Base-by-base conservation (phyloP, 2,888 invertebrate species). In the Cerastoderma edule region DNA sequence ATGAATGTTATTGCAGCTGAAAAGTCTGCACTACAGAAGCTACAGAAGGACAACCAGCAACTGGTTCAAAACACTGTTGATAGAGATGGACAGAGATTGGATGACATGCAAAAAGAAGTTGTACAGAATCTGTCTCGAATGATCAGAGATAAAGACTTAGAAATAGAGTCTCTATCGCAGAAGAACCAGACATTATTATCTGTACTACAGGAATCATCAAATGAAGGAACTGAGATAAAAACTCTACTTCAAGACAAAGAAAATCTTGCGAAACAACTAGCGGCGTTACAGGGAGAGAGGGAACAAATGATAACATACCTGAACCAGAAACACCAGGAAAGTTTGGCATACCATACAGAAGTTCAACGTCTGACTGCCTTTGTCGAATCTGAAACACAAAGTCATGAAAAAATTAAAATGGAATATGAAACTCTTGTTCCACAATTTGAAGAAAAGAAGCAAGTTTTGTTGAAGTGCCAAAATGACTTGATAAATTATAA, bases 281-380 rank as follows among this genome's bases (percentile, higher is more conserved):
- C 96, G n/a, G 95, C 96, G 22, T 95, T 91, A 33, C 91, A 91
- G 69, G 75, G 83, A 3, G 93, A 93, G 78, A 80, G 93, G 39
- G 93, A 93, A 56, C 92, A 93, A 79, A 91, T 94, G 80, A 89
- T 93, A 27, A 80, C 85, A 3, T 91, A 91, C 27, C 87, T 97
- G 0, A 96, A 96, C 87, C 94, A 95, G 72, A 98, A 98, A 92
- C 97, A 98, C 88, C 95, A 96, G 75, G 97, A 98, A 93, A 96
- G 95, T 89, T 93, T 96, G 33, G 95, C 95, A 78, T 98, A 97
- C 91, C 97, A 98, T 88, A 94, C 94, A 35, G 98, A 98, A 94
- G 96, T 97, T 74, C 96, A 97, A 91, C 94, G 96, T 33, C 92
- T 98, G 54, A 87, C 87, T 19, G 86, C 81, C 3, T 76, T 87